These are phyloP conservation scores for Orthonyx spaldingii DNA, from an alignment of 2,113 vertebrate species.

Conservation along the genomic window DNA sequence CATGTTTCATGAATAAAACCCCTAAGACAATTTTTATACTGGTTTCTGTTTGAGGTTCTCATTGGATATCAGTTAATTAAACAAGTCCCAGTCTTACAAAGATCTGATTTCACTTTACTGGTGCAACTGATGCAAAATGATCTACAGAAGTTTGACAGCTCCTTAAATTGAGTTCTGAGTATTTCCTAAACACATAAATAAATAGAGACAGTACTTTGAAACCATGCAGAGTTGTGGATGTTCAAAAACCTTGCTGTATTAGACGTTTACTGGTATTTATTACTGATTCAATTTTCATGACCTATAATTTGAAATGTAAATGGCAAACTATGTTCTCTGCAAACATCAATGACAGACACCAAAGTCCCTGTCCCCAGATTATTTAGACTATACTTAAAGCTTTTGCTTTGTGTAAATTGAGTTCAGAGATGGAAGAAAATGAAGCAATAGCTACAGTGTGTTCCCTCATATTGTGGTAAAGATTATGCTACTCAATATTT, in stretches of 20 bases:
- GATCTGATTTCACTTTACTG: background rate
- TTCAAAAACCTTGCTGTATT: background rate
- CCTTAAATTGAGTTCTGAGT: background rate
- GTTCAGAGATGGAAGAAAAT: background rate
- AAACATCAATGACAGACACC: background rate
- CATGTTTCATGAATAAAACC: background rate
- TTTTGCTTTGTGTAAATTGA: background rate
- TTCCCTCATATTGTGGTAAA: background rate
- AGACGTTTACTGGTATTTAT: background rate
- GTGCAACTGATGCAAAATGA: background rate
- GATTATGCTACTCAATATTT: background rate
- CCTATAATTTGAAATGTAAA: background rate
- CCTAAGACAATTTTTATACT: background rate
- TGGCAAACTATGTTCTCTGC: background rate
- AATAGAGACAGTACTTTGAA: background rate
- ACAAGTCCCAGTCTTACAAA: background rate
- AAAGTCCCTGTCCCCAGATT: background rate
- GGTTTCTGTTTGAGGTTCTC: background rate
- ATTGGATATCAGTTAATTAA: background rate
- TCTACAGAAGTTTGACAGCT: background rate
- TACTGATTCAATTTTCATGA: background rate
- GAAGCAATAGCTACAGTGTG: background rate
- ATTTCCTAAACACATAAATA: background rate
- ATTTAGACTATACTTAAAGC: background rate
- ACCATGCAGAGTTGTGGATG: background rate